Evolutionary conservation across 2,113 vertebrate species (phyloP).

Genomic region (Larimichthys polyactis): DNA sequence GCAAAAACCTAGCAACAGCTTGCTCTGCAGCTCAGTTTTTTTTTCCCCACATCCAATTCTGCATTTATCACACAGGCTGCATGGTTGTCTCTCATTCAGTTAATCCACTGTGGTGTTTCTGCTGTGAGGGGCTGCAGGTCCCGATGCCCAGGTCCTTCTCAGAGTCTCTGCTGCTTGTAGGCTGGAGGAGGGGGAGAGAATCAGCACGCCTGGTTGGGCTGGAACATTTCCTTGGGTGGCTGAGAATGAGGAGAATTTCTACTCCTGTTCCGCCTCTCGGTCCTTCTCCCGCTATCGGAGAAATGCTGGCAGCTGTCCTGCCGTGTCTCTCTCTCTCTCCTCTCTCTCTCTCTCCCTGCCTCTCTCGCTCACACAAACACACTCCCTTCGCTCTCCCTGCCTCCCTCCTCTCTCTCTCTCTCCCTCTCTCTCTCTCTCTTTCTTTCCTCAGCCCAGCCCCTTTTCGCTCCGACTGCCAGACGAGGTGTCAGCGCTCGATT

Average conservation of each 20-base stretch:
- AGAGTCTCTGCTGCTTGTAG: constrained; percentile 50
- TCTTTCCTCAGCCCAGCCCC: constrained; percentile 83
- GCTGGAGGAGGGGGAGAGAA: constrained; percentile 53
- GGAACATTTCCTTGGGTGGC: constrained; percentile 69
- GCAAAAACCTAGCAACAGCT: constrained; percentile 46
- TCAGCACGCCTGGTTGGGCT: constrained; percentile 49
- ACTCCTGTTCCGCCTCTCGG: constrained; percentile 75
- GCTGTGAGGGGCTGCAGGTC: constrained; percentile 54
- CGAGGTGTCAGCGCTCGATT: constrained; percentile 84
- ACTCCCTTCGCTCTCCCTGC: constrained; percentile 60
- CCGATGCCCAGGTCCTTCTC: constrained; percentile 54
- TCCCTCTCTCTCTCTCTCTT: constrained; percentile 59
- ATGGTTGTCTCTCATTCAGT: constrained; percentile 37
- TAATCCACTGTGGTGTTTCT: constrained; percentile 64
- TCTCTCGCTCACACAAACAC: constrained; percentile 21
- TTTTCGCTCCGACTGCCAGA: constrained; percentile 84
- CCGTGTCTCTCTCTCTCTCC: constrained; percentile 65
- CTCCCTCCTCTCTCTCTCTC: constrained; percentile 47
- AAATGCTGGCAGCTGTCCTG: constrained; percentile 86
- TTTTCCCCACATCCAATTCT: constrained; percentile 42
- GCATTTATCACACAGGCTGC: constrained; percentile 57
- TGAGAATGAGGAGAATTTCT: constrained; percentile 77
- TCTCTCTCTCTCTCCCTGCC: constrained; percentile 26
- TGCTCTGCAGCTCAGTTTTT: constrained; percentile 38
- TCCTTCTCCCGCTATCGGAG: constrained; percentile 79